Conservation (phyloP, 2,888 invertebrate genomes). For the Athetis lepigone region DNA sequence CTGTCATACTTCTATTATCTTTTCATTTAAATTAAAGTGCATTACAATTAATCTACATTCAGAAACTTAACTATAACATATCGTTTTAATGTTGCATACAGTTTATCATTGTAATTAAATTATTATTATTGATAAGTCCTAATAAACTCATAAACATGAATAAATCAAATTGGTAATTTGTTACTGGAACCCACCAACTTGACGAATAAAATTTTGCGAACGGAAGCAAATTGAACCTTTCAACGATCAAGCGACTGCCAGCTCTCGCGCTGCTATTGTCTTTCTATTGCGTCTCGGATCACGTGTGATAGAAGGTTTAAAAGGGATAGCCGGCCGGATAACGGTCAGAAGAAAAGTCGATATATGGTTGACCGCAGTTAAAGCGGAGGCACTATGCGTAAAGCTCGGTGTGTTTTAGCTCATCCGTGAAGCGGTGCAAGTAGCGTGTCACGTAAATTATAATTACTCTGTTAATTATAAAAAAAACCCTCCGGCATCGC, state of each 20-base stretch:
- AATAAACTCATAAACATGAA: not conserved
- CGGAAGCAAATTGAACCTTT: no score
- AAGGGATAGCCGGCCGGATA: not conserved
- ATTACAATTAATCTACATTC: no score
- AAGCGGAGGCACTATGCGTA: conserved; percentile 9
- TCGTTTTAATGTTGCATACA: not conserved
- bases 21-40: no score
- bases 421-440: conserved; percentile 32
- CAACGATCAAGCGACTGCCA: no score
- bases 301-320: no score
- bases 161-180: not conserved
- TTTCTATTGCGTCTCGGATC: no score
- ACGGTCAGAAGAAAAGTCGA: not conserved
- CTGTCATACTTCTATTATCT: no score
- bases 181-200: not conserved
- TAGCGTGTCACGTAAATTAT: conserved; percentile 17
- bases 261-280: no score
- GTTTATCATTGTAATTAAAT: not conserved
- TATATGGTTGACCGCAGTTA: conserved; percentile 6
- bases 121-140: conserved; percentile 4
- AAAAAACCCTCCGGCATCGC: no score
- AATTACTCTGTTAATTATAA: no score
- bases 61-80: conserved; percentile 1
- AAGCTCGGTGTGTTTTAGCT: conserved; percentile 9
- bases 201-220: no score